phyloP scores from a whole-genome alignment of 1,140 invertebrate genomes.

The Pseudoatta argentina region DNA sequence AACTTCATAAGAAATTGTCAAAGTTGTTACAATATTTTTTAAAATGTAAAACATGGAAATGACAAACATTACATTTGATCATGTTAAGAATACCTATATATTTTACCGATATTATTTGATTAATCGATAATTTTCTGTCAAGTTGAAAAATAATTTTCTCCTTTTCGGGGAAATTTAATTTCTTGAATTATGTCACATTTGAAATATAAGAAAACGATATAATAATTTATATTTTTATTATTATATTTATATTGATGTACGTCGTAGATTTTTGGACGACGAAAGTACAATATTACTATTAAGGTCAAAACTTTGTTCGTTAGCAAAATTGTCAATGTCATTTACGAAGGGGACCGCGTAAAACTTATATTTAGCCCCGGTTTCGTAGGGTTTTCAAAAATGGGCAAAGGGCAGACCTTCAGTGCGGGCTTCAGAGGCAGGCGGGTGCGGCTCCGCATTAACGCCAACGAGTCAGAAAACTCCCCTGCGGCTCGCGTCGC shows the following conservation, averaged over 20 bases:
- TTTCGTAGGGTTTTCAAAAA: constrained; percentile 72
- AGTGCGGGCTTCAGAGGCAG: constrained; percentile 61
- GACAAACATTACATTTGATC: too few relatives aligned
- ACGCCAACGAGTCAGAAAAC: constrained; percentile 77
- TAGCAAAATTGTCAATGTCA: constrained; percentile 55
- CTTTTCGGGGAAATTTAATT: too few relatives aligned
- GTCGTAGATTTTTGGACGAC: constrained; percentile 12
- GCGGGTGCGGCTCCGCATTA: constrained; percentile 69
- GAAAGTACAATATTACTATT: background rate
- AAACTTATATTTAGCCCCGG: constrained; percentile 54
- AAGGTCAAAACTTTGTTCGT: constrained; percentile 45
- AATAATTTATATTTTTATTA: constrained; percentile 25
- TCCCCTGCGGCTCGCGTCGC: constrained; percentile 76
- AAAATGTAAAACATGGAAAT: too few relatives aligned
- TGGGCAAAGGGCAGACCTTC: constrained; percentile 65
- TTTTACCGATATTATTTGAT: too few relatives aligned
- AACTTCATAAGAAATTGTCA: too few relatives aligned
- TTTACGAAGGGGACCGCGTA: constrained; percentile 33
- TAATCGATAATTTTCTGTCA: too few relatives aligned
- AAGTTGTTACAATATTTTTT: too few relatives aligned
- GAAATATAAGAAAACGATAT: too few relatives aligned
- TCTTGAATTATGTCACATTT: too few relatives aligned
- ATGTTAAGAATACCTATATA: too few relatives aligned
- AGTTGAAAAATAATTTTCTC: too few relatives aligned
- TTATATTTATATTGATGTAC: background rate